Percentiles rank a stretch among this genome's conserved stretches.
phyloP scores from a whole-genome alignment of 2,888 invertebrate genomes.

The Trisateles emortualis region DNA sequence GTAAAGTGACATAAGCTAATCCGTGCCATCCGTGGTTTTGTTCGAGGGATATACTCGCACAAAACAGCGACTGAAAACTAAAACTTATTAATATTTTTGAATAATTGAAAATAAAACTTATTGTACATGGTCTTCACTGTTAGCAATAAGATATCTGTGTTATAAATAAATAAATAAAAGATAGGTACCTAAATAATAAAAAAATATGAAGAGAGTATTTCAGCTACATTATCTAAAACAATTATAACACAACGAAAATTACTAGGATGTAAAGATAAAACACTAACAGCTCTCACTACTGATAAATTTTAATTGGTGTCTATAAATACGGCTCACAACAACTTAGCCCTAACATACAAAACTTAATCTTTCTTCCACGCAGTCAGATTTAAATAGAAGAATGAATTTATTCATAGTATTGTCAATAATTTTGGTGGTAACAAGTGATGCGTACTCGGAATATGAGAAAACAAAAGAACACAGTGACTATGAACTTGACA shows the following conservation, averaged over 20 bases:
- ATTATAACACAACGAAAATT: conserved; percentile 20
- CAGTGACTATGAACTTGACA: conserved; percentile 21
- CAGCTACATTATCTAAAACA: conserved; percentile 1
- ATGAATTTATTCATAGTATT: conserved; percentile 28
- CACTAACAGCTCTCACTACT: conserved; percentile 28
- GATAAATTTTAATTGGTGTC: conserved; percentile 53
- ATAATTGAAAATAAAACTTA: too few relatives aligned
- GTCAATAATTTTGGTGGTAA: conserved; percentile 25
- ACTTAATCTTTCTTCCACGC: not conserved
- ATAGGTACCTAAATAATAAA: not conserved
- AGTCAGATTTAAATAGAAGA: conserved; percentile 4
- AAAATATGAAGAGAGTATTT: not conserved
- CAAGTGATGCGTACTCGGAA: conserved; percentile 16
- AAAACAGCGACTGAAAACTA: too few relatives aligned
- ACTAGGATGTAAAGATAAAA: conserved; percentile 27
- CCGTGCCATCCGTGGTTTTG: too few relatives aligned
- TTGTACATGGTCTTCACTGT: too few relatives aligned
- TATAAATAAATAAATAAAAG: too few relatives aligned
- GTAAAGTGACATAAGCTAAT: too few relatives aligned
- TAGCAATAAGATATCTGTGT: too few relatives aligned
- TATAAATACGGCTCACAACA: conserved; percentile 18
- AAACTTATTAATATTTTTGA: too few relatives aligned
- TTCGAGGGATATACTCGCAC: too few relatives aligned
- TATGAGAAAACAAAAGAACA: conserved; percentile 21
- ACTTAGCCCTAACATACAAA: not conserved